Conservation (phyloP, 2,797 vertebrate genomes). For the Darevskia mixta region DNA sequence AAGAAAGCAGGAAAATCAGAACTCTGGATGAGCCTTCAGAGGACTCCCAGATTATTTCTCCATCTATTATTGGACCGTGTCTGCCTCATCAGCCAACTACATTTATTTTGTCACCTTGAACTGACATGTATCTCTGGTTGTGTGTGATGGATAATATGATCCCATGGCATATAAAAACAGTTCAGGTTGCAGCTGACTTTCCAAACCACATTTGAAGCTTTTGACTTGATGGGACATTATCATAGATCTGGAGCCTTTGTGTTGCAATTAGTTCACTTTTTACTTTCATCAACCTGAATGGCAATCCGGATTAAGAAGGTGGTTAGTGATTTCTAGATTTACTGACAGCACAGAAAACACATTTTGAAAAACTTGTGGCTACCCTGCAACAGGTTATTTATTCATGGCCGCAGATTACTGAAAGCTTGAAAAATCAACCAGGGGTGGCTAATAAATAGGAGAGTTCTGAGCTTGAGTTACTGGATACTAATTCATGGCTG, state of each 20-base stretch:
- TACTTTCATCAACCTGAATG: not conserved
- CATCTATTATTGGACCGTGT: too few relatives aligned
- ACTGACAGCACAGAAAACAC: not conserved
- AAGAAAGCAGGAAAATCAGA: too few relatives aligned
- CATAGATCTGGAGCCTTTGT: not conserved
- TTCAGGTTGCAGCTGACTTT: not conserved
- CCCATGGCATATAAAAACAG: not conserved
- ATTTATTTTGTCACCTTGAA: not conserved
- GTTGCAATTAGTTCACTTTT: not conserved
- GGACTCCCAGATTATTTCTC: not conserved
- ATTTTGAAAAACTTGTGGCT: not conserved
- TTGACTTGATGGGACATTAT: not conserved
- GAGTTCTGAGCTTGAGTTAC: not conserved
- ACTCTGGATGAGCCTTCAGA: too few relatives aligned
- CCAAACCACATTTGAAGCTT: not conserved
- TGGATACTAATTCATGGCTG: slow-evolving; percentile 10
- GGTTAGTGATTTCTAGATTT: not conserved
- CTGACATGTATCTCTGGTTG: not conserved
- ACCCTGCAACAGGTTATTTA: not conserved
- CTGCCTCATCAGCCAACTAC: not conserved
- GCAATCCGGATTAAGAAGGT: not conserved
- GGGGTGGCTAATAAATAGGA: not conserved
- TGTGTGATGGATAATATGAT: not conserved
- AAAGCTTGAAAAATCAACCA: not conserved
- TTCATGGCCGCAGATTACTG: not conserved